Percentiles rank a stretch among this genome's conserved stretches.
Evolutionary conservation across 2,888 invertebrate genomes (phyloP).

Genomic region (Ernsta delagoae): DNA sequence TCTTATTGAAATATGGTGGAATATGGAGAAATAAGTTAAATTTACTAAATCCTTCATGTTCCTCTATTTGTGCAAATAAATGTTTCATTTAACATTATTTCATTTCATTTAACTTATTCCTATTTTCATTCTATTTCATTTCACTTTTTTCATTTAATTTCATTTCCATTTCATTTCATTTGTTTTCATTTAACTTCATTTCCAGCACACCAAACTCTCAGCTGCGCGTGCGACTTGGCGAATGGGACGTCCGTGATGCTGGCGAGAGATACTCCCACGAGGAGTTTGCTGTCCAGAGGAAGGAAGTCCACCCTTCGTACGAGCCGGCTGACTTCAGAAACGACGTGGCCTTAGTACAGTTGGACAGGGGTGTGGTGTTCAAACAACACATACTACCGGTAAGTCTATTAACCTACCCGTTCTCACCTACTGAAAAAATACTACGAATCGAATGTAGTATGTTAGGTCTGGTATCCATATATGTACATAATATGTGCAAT

Average conservation of each 20-base stretch:
- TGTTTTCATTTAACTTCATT: conserved; percentile 35
- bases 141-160: not conserved
- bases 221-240: conserved; percentile 94
- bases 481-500: no score
- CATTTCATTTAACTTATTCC: no score
- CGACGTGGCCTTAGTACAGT: conserved; percentile 94
- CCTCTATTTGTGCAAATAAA: no score
- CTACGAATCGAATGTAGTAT: no score
- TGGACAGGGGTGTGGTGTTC: conserved; percentile 92
- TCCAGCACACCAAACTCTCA: conserved; percentile 94
- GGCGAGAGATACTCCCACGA: conserved; percentile 94
- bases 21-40: no score
- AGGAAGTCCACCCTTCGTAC: conserved; percentile 96
- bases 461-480: no score
- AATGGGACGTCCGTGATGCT: conserved; percentile 95
- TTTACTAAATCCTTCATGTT: no score
- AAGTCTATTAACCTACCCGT: conserved; percentile 1
- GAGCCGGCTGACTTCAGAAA: conserved; percentile 96
- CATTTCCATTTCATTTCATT: no score
- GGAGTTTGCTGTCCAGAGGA: conserved; percentile 94
- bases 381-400: conserved; percentile 96
- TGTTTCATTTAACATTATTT: no score
- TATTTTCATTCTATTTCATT: not conserved
- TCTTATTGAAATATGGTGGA: no score
- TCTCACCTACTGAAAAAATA: no score